Evolutionary conservation across 2,113 vertebrate genomes (phyloP).

Genomic region (Chionis minor): DNA sequence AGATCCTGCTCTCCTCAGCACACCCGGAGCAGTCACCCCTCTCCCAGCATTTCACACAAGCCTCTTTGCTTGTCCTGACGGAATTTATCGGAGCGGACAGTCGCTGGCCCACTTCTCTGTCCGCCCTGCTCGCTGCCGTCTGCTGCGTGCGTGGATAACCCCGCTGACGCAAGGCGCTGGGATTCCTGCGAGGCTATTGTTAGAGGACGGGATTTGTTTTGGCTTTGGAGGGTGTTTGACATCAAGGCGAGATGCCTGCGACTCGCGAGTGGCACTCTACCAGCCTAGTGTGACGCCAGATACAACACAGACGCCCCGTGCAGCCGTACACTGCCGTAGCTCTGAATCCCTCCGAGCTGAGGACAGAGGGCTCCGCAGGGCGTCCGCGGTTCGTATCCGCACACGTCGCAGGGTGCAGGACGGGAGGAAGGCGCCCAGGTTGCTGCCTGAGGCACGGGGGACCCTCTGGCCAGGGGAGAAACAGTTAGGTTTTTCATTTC

Average conservation of each 20-base stretch:
- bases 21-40: neutral
- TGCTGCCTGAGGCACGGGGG: neutral
- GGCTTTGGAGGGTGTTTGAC: neutral
- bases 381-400: neutral
- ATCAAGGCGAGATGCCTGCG: neutral
- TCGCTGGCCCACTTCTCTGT: neutral
- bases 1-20: neutral
- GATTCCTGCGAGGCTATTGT: neutral
- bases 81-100: neutral
- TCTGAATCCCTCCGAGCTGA: neutral
- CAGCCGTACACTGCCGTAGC: fast-evolving
- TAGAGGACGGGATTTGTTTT: neutral
- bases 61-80: neutral
- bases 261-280: neutral
- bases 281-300: neutral
- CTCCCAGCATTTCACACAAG: neutral
- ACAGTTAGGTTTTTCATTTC: fast-evolving
- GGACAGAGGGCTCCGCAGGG: neutral
- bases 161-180: neutral
- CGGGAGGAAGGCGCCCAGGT: neutral
- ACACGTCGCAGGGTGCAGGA: neutral
- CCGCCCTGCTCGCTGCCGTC: neutral
- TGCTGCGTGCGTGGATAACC: neutral
- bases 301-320: neutral
- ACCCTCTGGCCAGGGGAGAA: neutral